phyloP scores from a whole-genome alignment of 2,113 vertebrate genomes.

The Pongo pygmaeus region DNA sequence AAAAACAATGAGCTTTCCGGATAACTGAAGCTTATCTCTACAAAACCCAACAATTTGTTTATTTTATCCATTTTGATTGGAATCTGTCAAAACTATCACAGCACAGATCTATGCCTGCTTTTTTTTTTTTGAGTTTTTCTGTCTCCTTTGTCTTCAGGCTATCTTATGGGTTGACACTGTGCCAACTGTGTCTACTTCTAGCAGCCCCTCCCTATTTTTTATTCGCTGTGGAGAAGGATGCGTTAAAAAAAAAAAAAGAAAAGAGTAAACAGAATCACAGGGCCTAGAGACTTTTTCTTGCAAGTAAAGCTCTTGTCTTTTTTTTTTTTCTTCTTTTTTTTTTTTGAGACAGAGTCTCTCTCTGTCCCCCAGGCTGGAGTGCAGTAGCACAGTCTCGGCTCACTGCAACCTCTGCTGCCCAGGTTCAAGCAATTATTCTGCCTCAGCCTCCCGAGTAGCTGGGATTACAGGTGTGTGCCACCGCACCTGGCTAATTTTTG shows the following conservation, averaged over 20 bases:
- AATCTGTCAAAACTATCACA: constrained; percentile 55
- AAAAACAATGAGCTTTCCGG: neutral
- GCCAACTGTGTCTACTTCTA: neutral
- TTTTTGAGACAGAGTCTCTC: too few species aligned
- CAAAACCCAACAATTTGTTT: neutral
- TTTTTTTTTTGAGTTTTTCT: neutral
- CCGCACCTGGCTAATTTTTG: too few species aligned
- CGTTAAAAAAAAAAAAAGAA: constrained; percentile 9
- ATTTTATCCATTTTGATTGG: constrained; percentile 48
- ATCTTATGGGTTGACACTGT: neutral
- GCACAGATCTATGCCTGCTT: neutral
- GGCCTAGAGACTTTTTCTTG: neutral
- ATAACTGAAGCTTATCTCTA: neutral
- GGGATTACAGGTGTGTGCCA: too few species aligned
- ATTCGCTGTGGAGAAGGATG: neutral
- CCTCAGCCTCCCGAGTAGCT: too few species aligned
- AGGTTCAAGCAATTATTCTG: too few species aligned
- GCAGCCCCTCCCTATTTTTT: neutral
- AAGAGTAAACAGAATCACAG: neutral
- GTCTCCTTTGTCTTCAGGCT: constrained; percentile 20
- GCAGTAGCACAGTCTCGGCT: too few species aligned
- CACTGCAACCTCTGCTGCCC: too few species aligned
- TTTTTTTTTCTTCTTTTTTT: too few species aligned
- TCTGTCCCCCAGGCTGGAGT: too few species aligned
- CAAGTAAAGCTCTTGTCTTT: neutral